Percentiles rank a stretch among this genome's conserved stretches.
Conservation (phyloP, 2,797 vertebrate species). For the Scleropages formosus region DNA sequence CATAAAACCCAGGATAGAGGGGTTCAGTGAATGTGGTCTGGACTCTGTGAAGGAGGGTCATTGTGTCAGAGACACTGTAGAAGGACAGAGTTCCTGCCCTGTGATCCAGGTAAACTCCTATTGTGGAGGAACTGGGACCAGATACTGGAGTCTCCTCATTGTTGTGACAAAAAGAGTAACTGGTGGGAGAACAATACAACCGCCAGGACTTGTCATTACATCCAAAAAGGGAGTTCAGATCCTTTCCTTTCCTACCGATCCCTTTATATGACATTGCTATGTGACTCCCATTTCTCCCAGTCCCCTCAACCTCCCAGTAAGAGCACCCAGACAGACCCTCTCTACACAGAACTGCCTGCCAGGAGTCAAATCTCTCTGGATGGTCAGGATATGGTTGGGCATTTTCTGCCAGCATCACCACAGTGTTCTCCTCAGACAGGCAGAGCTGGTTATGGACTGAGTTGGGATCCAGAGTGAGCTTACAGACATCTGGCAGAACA, state of each 20-base stretch:
- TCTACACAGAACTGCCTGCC: conserved; percentile 28
- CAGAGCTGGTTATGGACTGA: neutral
- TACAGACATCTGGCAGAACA: conserved; percentile 10
- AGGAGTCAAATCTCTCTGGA: conserved; percentile 29
- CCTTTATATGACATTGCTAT: conserved; percentile 29
- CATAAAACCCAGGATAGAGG: conserved; percentile 43
- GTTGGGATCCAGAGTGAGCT: conserved; percentile 4
- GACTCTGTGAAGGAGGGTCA: conserved; percentile 34
- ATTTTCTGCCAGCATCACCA: neutral
- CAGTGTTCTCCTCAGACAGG: conserved; percentile 15
- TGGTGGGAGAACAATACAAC: conserved; percentile 34
- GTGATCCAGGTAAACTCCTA: conserved; percentile 44
- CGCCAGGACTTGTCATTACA: conserved; percentile 44
- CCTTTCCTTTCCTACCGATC: conserved; percentile 24
- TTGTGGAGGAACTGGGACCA: conserved; percentile 23
- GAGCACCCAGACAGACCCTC: neutral
- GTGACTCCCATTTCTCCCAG: neutral
- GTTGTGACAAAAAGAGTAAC: conserved; percentile 41
- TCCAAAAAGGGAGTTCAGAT: conserved; percentile 29
- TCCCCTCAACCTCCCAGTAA: conserved; percentile 34
- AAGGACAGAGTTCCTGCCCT: conserved; percentile 33
- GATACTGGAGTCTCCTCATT: conserved; percentile 25
- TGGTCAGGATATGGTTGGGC: conserved; percentile 4
- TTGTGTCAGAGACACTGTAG: conserved; percentile 37
- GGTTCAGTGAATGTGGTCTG: conserved; percentile 41